Evolutionary conservation across 35 echinoderm and acorn worm genomes (phyloP).

Genomic region (Hemicentrotus pulcherrimus): DNA sequence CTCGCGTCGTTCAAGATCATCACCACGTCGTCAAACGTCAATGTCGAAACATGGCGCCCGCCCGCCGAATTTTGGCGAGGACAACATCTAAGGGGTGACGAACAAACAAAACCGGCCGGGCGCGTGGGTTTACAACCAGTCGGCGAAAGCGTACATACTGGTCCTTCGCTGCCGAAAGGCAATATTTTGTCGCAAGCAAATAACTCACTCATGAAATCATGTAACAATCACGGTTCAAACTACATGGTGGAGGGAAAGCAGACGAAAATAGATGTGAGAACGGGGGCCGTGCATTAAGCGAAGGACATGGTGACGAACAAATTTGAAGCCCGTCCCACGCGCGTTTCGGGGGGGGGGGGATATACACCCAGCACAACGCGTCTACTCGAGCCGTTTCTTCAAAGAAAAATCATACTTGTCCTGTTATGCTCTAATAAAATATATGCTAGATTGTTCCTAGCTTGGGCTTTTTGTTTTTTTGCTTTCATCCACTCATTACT

Average conservation of each 20-base stretch:
- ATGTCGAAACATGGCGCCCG: not conserved
- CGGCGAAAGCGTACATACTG: not conserved
- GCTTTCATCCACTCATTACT: not conserved
- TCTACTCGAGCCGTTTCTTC: not conserved
- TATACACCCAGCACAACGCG: not conserved
- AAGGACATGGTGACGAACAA: not conserved
- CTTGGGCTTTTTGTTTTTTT: not conserved
- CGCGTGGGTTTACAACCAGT: conserved; percentile 7
- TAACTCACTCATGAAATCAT: not conserved
- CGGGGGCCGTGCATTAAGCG: not conserved
- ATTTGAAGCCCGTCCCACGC: not conserved
- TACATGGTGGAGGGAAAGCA: not conserved
- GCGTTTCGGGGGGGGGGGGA: not conserved
- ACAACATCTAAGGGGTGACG: not conserved
- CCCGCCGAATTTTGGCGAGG: not conserved
- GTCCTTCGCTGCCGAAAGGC: not conserved
- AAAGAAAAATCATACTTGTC: not conserved
- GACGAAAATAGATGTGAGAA: not conserved
- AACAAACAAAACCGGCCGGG: not conserved
- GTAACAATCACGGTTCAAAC: not conserved
- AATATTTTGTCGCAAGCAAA: not conserved
- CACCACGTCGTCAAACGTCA: not conserved
- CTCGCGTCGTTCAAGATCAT: not conserved
- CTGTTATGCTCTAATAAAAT: not conserved
- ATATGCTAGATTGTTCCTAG: not conserved